Evolutionary conservation across 2,888 invertebrate species (phyloP).

Genomic region (Dasysyrphus tricinctus): DNA sequence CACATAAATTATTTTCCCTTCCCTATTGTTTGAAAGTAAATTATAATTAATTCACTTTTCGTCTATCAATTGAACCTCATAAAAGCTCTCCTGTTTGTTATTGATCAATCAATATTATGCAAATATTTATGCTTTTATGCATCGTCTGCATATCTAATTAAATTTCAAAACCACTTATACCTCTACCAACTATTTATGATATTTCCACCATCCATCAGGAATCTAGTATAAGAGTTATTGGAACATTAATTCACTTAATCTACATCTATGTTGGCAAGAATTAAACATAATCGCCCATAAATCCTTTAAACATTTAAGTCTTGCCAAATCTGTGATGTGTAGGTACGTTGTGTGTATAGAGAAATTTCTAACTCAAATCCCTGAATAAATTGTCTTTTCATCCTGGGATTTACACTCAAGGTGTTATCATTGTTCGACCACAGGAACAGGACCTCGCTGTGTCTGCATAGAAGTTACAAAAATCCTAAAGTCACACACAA

Average conservation of each 20-base stretch:
- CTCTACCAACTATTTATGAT: not conserved
- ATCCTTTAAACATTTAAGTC: conserved; percentile 51
- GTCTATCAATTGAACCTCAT: not conserved
- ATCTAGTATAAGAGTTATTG: not conserved
- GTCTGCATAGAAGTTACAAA: conserved; percentile 14
- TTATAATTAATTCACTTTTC: not conserved
- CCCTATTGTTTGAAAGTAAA: not conserved
- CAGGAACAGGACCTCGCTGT: not conserved
- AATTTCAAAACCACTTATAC: not conserved
- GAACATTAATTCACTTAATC: not conserved
- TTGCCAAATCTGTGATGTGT: conserved; percentile 13
- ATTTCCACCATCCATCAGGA: not conserved
- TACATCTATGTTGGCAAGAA: not conserved
- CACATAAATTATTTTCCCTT: not conserved
- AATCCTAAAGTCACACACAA: conserved; percentile 18
- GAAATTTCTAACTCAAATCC: not conserved
- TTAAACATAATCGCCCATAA: conserved; percentile 11
- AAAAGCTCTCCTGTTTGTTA: not conserved
- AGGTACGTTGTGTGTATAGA: not conserved
- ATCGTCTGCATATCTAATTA: not conserved
- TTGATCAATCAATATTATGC: conserved; percentile 2
- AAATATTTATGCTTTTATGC: not conserved
- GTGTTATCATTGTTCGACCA: conserved; percentile 47
- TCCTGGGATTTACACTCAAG: conserved; percentile 42
- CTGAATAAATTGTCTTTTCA: conserved; percentile 13